phyloP scores from a whole-genome alignment of 2,113 vertebrate species.

The Pithys albifrons region DNA sequence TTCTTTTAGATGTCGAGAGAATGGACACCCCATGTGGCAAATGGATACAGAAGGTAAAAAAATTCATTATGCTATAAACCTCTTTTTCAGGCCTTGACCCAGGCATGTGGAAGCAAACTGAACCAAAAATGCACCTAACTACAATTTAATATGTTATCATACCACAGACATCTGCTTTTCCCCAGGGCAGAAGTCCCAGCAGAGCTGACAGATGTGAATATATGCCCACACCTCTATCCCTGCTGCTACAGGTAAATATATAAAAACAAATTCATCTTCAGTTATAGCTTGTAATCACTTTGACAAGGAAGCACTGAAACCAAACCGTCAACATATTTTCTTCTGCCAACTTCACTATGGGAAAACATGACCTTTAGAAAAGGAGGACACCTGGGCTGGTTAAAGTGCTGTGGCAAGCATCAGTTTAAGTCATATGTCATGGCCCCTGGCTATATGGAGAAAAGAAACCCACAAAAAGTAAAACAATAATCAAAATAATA shows the following conservation, averaged over 20 bases:
- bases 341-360: not conserved
- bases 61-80: not conserved
- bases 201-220: not conserved
- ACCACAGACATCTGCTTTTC: not conserved
- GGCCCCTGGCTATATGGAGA: not conserved
- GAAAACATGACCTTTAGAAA: not conserved
- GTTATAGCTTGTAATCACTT: not conserved
- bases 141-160: not conserved
- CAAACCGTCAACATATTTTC: not conserved
- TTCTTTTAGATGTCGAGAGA: not conserved
- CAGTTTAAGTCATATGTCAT: not conserved
- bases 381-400: not conserved
- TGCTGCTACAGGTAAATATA: not conserved
- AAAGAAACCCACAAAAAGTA: not conserved
- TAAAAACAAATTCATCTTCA: not conserved
- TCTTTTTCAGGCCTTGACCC: not conserved
- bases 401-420: not conserved
- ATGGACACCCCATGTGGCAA: not conserved
- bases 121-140: not conserved
- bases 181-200: not conserved
- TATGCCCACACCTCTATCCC: not conserved
- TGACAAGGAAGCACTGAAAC: not conserved
- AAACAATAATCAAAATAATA: not conserved
- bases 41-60: not conserved
- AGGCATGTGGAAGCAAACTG: not conserved